phyloP scores from a whole-genome alignment of 1,140 invertebrate genomes.

The Papilio helenus region DNA sequence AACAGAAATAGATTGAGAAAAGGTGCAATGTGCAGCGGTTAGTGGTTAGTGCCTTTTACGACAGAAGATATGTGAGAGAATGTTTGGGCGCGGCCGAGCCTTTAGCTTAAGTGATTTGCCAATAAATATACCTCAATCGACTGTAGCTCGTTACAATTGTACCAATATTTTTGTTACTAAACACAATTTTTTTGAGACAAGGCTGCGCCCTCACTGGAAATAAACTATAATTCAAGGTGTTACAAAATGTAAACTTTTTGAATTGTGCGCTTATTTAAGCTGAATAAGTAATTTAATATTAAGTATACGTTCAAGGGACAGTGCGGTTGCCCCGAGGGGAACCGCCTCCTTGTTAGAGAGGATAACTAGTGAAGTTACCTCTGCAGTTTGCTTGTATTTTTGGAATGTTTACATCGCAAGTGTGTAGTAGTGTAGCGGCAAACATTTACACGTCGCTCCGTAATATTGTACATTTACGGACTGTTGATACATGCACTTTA shows the following conservation, averaged over 20 bases:
- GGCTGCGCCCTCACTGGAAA: background rate
- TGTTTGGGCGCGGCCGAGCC: background rate
- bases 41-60: slow-evolving; percentile 25
- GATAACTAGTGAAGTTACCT: background rate
- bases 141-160: background rate
- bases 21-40: background rate
- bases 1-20: no score
- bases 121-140: slow-evolving; percentile 32
- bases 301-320: background rate
- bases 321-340: no score
- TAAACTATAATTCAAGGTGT: background rate
- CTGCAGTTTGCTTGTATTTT: slow-evolving; percentile 12
- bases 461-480: slow-evolving; percentile 40
- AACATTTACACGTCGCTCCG: slow-evolving; percentile 29
- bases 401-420: slow-evolving; percentile 27
- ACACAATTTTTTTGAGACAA: background rate
- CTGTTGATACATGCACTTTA: background rate
- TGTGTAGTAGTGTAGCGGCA: background rate
- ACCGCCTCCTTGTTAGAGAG: background rate
- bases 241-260: background rate
- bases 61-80: background rate
- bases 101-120: slow-evolving; percentile 13
- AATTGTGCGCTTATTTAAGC: background rate
- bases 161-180: background rate
- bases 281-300: background rate